Evolutionary conservation across 1,140 invertebrate species (phyloP), one percentile per base, ranked within the genome.

Genomic region (Drosophila neocordata): DNA sequence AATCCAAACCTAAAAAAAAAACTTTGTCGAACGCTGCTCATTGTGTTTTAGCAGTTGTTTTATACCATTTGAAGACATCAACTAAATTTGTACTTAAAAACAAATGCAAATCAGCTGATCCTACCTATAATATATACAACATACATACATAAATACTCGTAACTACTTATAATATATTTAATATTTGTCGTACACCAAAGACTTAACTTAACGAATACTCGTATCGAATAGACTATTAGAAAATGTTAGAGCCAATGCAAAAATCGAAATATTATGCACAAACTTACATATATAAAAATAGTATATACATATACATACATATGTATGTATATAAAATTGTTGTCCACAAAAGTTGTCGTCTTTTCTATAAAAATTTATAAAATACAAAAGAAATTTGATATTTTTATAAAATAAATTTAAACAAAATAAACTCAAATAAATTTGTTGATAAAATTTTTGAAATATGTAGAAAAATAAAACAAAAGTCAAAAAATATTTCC

Each of bases 381-480:
- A 60, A 73, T 52, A 52, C 57, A 41, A 70, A 69, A 59, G 53
- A 65, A 56, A 80, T 87, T 85, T 85, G 77, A 87, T 85, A 85
- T 85, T 85, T 85, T 85, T 85, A 88, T 87, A 70, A 65, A 59
- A 58, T 38, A 22, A 56, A 59, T 57, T 57, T 38, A 48, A 62
- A 72, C 53, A 65, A 48, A 53, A 44, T 5, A 48, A 20, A 20
- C 41, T 48, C 41, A 48, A 48, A 38, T 20, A 9, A 20, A 48
- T 8, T 74, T 66, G 78, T 77, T 77, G 74, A 52, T 79, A 51
- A 87, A 74, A 62, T 82, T 76, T 87, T 88, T 66, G 79, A 78
- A 73, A 75, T 53, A 78, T 65, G 59, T 87, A 87, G 83, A 65
- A 75, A 63, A 87, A 87, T 82, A 87, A 84, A 68, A 66, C 48